These are phyloP conservation scores for Drosophila ambigua DNA, from an alignment of 1,140 invertebrate genomes.

Conservation along the genomic window DNA sequence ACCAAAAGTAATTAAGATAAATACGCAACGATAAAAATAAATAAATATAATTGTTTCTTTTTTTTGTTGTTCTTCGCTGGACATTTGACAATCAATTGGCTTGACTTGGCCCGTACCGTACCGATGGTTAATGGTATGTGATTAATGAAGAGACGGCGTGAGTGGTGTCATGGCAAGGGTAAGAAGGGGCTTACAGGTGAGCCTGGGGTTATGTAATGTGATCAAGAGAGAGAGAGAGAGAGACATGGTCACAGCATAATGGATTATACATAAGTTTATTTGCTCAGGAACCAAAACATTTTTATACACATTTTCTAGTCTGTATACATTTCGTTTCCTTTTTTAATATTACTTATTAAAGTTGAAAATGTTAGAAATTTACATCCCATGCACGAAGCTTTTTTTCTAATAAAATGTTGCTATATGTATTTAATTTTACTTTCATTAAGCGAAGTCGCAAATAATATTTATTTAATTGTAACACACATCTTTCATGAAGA, in stretches of 20 bases:
- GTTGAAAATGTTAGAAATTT: too few species aligned
- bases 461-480: too few species aligned
- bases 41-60: constrained; percentile 79
- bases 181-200: background rate
- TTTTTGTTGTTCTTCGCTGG: constrained; percentile 24
- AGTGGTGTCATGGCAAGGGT: background rate
- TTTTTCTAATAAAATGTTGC: too few species aligned
- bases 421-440: too few species aligned
- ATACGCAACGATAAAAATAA: constrained; percentile 78
- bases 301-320: background rate
- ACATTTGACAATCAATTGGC: constrained; percentile 68
- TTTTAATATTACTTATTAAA: too few species aligned
- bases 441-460: too few species aligned
- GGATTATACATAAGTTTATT: background rate
- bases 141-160: constrained; percentile 59
- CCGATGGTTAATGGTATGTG: constrained; percentile 62
- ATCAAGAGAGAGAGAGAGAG: background rate
- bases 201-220: background rate
- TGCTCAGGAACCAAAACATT: background rate
- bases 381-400: too few species aligned
- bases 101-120: constrained; percentile 1
- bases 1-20: constrained; percentile 82
- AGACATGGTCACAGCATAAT: background rate
- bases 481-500: too few species aligned
- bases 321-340: too few species aligned